Evolutionary conservation across 1,140 invertebrate species (phyloP).

Genomic region (Trachymyrmex cornetzi): DNA sequence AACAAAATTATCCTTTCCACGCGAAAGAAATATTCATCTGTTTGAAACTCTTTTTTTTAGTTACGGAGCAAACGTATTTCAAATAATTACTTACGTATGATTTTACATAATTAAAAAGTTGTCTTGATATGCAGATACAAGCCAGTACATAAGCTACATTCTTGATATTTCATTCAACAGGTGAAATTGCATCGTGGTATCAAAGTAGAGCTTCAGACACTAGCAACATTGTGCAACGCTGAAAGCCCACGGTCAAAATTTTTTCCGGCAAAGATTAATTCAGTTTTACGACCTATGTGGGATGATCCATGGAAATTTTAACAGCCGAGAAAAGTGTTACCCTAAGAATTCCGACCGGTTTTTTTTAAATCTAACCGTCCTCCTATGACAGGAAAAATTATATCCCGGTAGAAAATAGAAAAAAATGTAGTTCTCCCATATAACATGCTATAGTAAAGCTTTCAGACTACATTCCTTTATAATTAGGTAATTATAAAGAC

Average conservation of each 20-base stretch:
- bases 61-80: background rate
- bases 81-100: background rate
- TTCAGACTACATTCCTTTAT: background rate
- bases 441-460: constrained; percentile 27
- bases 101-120: background rate
- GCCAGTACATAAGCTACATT: background rate
- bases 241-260: background rate
- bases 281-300: constrained; percentile 56
- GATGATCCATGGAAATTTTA: constrained; percentile 58
- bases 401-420: constrained; percentile 42
- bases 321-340: constrained; percentile 62
- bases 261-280: constrained; percentile 24
- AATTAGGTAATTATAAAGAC: constrained; percentile 41
- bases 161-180: background rate
- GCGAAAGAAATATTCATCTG: background rate
- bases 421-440: constrained; percentile 11
- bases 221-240: constrained; percentile 11
- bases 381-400: constrained; percentile 23
- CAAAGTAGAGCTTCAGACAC: background rate
- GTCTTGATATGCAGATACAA: background rate
- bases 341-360: constrained; percentile 54
- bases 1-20: no score
- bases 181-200: background rate
- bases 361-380: constrained; percentile 55
- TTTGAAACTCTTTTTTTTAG: background rate